These are phyloP conservation scores for Yponomeuta evonymella DNA, from an alignment of 2,888 invertebrate genomes.

Conservation along the genomic window DNA sequence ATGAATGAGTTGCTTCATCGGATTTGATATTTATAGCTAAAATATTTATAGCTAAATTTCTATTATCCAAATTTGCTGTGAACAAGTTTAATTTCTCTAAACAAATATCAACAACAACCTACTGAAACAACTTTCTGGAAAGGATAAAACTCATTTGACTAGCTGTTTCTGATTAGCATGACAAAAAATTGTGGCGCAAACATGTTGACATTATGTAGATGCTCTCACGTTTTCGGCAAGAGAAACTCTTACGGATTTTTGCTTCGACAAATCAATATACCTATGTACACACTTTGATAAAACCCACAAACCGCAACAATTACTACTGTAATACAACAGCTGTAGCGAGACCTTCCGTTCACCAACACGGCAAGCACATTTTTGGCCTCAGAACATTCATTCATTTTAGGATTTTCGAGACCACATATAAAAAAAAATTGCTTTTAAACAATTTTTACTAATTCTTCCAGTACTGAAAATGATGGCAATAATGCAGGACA, in stretches of 20 bases:
- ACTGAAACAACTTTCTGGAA: not conserved
- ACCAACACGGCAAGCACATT: not conserved
- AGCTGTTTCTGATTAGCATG: not conserved
- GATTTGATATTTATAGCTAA: not conserved
- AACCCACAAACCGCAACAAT: not conserved
- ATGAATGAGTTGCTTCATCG: not conserved
- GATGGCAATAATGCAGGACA: conserved; percentile 78
- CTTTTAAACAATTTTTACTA: not conserved
- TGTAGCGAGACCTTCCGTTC: not conserved
- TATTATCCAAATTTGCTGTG: too few species aligned
- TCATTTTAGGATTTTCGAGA: not conserved
- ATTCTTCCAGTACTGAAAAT: conserved; percentile 71
- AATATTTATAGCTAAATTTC: not conserved
- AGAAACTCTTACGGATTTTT: not conserved
- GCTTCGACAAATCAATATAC: not conserved
- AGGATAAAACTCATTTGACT: not conserved
- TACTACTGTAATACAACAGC: not conserved
- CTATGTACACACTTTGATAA: not conserved
- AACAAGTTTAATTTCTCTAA: not conserved
- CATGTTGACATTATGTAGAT: not conserved
- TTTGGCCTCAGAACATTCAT: not conserved
- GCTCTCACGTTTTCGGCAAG: not conserved
- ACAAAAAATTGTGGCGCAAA: not conserved
- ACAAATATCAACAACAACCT: not conserved
- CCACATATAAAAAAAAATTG: not conserved